A percentile compares a stretch with the other conserved stretches of the same genome.
phyloP scores from a whole-genome alignment of 2,113 vertebrate genomes.

The Tauraco erythrolophus region DNA sequence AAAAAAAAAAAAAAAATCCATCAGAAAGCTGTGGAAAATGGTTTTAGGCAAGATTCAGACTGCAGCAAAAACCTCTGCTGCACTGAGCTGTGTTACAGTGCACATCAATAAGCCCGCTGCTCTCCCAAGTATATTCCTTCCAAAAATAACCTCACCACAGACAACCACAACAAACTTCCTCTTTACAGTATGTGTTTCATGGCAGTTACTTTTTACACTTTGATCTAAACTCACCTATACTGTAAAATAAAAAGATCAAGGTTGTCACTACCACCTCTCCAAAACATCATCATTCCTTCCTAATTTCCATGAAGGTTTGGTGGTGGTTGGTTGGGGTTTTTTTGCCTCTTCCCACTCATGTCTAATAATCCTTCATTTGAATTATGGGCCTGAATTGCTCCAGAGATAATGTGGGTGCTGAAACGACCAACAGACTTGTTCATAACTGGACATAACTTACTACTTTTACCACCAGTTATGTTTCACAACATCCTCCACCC shows the following conservation, averaged over 20 bases:
- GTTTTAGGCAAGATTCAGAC: slow-evolving; percentile 32
- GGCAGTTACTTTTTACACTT: not conserved
- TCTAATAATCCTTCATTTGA: not conserved
- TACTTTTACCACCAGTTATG: not conserved
- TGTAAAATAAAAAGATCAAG: not conserved
- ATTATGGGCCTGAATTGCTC: not conserved
- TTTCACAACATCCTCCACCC: not conserved
- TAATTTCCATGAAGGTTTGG: not conserved
- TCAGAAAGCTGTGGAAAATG: slow-evolving; percentile 46
- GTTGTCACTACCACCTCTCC: not conserved
- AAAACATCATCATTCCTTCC: not conserved
- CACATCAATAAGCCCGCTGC: not conserved
- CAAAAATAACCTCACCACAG: not conserved
- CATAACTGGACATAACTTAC: not conserved
- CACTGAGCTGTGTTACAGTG: not conserved
- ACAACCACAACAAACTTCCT: not conserved
- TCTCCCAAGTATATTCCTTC: not conserved
- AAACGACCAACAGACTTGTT: not conserved
- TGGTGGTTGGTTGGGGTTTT: no score
- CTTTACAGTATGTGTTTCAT: not conserved
- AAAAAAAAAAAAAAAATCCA: no score
- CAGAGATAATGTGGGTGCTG: not conserved
- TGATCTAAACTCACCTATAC: not conserved
- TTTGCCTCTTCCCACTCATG: not conserved
- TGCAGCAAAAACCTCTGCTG: not conserved